Evolutionary conservation across 2,797 vertebrate species (phyloP), one percentile per base, ranked within the genome.

Genomic region (Lutjanus argentimaculatus): DNA sequence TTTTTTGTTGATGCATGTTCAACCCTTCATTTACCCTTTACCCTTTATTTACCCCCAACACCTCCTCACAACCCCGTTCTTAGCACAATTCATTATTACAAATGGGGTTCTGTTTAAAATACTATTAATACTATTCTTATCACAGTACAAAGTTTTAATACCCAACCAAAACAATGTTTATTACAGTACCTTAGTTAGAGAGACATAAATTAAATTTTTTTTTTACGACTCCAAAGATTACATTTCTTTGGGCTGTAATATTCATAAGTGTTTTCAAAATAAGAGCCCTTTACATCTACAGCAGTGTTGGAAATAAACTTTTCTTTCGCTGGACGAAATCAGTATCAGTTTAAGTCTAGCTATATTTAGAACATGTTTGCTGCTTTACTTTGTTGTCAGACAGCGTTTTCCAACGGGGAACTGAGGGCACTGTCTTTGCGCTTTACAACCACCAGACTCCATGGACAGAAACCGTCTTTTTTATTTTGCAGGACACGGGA

Each of bases 1-100:
- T 72, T 66, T 48, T 69, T 66, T 72, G 25, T 51, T 64, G 40
- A 42, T 75, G 63, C 3, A 15, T 19, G 17, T 70, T 56, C 14
- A 73, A 43, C 40, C n/a, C n/a, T 22, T 73, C 49, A 51, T 57
- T 68, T 52, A 45, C 30, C 17, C 52, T 15, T 63, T 25, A 19
- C 55, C 22, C 22, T 21, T 69, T 55, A 51, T 58, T 71, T 42
- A 48, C 45, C 13, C 51, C 22, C 15, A 4, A 36, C 30, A 36
- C 30, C 30, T 36, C 30, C 30, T 36, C 30, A 36, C 30, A 36
- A 52, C 16, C 51, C 30, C 3, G 5, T 58, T 65, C 17, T 74
- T 4, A 40, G 30, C 70, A 65, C 5, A 12, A 19, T 59, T 22
- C 19, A 66, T 53, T 6, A 12, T 13, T 53, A 15, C 40, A 59